Base-by-base conservation (phyloP, 2,113 vertebrate genomes). In the Nettapus auritus region DNA sequence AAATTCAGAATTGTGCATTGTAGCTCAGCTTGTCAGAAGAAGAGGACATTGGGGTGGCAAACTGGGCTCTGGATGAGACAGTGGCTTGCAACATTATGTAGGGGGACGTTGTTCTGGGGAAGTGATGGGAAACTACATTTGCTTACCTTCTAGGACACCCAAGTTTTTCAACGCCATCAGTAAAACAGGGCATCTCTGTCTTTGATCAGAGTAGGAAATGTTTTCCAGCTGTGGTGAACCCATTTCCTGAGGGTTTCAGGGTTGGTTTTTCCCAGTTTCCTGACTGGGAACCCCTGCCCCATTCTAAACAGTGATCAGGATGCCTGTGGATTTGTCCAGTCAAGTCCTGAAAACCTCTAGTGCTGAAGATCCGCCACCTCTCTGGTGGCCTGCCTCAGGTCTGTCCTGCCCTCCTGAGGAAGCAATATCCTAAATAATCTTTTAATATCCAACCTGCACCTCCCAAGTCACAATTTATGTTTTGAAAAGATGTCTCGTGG, bases 61-160 rank as follows among this genome's bases (percentile, higher is more conserved):
- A 48, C 0, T 2, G 26, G 8, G 5, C 7, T 60, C 64, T 56
- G 81, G 44, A 11, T 3, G 69, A 57, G 25, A 6, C 0, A 2
- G 66, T 40, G 48, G 4, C 38, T 74, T 64, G 46, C 33, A 23
- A 52, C 7, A 2, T 36, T 31, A 1, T 5, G 3, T 1, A 29
- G 52, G 48, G 52, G 64, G 62, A 11, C 3, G 3, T 26, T 59
- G 25, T 52, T 8, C 36, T 64, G 34, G 36, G 28, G 23, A 38
- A 63, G 31, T 23, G 50, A 7, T 74, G 23, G 48, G 53, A 33
- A 23, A 68, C 73, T 56, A 3, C 50, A 25, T 44, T 63, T 92
- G 36, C 44, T 82, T 29, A 36, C 29, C 50, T 80, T 53, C 26
- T 50, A 38, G 14, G 20, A 91, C 44, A 77, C 46, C 12, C 29